These are phyloP conservation scores for Metalampra italica DNA, from an alignment of 2,888 invertebrate species.

Conservation along the genomic window DNA sequence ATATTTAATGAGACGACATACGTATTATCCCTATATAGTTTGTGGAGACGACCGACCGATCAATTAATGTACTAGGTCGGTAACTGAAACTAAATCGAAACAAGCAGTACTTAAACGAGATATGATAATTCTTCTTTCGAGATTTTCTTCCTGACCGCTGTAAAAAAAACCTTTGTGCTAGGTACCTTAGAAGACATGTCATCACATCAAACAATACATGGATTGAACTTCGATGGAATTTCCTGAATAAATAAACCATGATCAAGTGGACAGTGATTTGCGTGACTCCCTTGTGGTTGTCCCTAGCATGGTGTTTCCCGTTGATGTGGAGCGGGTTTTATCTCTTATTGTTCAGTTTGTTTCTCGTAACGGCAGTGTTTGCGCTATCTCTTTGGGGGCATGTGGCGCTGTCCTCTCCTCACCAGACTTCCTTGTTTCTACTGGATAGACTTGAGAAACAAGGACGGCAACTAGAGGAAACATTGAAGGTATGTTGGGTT, in stretches of 20 bases:
- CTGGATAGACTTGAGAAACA: slow-evolving; percentile 80
- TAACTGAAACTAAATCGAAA: no score
- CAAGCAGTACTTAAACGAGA: no score
- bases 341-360: slow-evolving; percentile 43
- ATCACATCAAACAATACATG: no score
- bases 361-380: slow-evolving; percentile 45
- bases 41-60: no score
- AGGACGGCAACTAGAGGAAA: slow-evolving; percentile 78
- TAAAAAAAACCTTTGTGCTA: no score
- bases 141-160: no score
- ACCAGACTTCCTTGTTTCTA: slow-evolving; percentile 79
- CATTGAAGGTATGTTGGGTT: slow-evolving; percentile 74
- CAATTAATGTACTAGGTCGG: no score
- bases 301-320: slow-evolving; percentile 55
- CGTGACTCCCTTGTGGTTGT: slow-evolving; percentile 41
- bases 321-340: slow-evolving; percentile 48
- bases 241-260: neutral
- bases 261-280: slow-evolving; percentile 36
- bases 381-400: slow-evolving; percentile 79
- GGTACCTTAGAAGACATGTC: no score
- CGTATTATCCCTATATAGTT: no score
- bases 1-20: no score
- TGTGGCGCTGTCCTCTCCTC: slow-evolving; percentile 80
- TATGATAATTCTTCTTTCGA: no score
- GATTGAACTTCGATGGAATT: neutral